Evolutionary conservation across 2,797 vertebrate genomes (phyloP).

Genomic region (Pipistrellus pygmaeus): DNA sequence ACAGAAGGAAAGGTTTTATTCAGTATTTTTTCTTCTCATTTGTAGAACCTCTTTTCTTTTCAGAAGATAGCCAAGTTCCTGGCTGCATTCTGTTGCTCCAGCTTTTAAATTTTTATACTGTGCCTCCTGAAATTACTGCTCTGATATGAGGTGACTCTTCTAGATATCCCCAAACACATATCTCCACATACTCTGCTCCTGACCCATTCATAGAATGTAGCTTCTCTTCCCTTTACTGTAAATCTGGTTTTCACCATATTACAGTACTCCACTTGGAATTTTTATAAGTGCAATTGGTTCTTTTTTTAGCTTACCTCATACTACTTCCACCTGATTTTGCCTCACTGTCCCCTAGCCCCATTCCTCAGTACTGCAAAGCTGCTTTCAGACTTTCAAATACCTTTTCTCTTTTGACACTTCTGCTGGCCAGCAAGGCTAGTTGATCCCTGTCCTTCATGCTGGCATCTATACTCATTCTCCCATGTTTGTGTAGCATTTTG

Average conservation of each 20-base stretch:
- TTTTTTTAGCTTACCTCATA: background rate
- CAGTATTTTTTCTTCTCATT: background rate
- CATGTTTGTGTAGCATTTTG: slow-evolving; percentile 32
- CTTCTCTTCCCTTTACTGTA: slow-evolving; percentile 3
- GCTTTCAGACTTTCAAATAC: background rate
- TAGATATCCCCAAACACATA: background rate
- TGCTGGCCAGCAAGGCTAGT: background rate
- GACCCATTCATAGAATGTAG: background rate
- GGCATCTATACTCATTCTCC: background rate
- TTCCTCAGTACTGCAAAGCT: slow-evolving; percentile 9
- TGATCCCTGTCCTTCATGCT: slow-evolving; percentile 27
- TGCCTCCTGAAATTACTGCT: slow-evolving; percentile 23
- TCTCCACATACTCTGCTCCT: background rate
- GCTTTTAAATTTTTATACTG: background rate
- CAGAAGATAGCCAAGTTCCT: background rate
- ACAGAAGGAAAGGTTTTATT: slow-evolving; percentile 42
- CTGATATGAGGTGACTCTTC: background rate
- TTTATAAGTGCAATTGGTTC: slow-evolving; percentile 4
- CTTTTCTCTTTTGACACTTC: background rate
- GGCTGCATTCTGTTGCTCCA: background rate
- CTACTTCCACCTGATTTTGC: background rate
- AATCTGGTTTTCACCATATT: background rate
- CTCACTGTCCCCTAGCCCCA: background rate
- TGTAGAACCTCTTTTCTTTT: slow-evolving; percentile 10
- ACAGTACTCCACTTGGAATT: background rate